Evolutionary conservation across 2,113 vertebrate species (phyloP).

Genomic region (Periophthalmus modestus): DNA sequence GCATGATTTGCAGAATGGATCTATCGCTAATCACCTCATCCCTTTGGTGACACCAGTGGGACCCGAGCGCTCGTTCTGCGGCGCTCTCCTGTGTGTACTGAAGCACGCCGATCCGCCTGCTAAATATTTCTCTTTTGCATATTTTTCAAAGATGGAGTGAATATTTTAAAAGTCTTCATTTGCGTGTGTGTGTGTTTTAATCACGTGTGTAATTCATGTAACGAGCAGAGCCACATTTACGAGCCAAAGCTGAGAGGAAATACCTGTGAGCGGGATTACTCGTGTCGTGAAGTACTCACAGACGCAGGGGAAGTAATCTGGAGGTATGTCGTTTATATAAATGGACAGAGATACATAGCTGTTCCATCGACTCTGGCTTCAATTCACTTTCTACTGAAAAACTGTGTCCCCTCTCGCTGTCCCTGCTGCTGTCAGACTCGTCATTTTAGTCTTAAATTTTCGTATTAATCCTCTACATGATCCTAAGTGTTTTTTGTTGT

Average conservation of each 20-base stretch:
- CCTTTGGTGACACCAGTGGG: constrained; percentile 65
- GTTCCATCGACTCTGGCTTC: too few species aligned
- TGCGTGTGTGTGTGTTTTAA: constrained; percentile 32
- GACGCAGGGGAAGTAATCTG: background rate
- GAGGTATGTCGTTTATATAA: background rate
- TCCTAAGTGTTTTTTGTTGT: too few species aligned
- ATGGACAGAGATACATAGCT: too few species aligned
- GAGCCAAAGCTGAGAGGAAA: background rate
- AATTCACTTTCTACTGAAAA: too few species aligned
- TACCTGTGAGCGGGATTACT: background rate
- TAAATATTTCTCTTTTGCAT: constrained; percentile 77
- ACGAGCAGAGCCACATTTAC: constrained; percentile 2
- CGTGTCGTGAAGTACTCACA: background rate
- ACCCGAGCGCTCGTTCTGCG: constrained; percentile 21
- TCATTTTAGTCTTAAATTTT: too few species aligned
- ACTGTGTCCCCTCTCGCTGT: too few species aligned
- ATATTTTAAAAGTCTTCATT: constrained; percentile 63
- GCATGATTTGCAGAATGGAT: constrained; percentile 56
- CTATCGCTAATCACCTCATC: constrained; percentile 74
- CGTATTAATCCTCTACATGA: too few species aligned
- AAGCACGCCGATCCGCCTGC: constrained; percentile 59
- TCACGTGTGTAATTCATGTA: constrained; percentile 23
- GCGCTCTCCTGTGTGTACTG: constrained; percentile 27
- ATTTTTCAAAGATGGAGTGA: constrained; percentile 55
- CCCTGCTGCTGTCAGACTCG: too few species aligned